Evolutionary conservation across 2,113 vertebrate species (phyloP).

Genomic region (Nestor notabilis): DNA sequence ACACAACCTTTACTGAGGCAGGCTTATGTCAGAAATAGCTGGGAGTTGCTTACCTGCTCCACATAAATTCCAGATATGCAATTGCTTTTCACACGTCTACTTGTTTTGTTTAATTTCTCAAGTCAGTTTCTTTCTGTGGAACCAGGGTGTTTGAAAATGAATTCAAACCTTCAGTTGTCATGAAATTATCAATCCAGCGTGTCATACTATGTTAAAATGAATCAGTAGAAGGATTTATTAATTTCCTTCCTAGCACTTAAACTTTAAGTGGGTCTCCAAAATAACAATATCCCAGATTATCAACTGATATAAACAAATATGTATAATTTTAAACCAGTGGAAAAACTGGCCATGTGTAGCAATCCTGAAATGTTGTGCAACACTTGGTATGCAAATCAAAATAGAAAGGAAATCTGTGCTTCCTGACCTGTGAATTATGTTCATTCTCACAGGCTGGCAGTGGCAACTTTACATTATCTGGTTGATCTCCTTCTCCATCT

Average conservation of each 20-base stretch:
- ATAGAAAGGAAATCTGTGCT: neutral
- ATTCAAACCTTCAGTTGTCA: neutral
- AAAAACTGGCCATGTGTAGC: neutral
- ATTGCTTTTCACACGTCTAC: neutral
- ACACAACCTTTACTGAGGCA: neutral
- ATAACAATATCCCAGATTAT: neutral
- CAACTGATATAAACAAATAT: neutral
- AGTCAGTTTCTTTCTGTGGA: neutral
- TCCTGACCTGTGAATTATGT: neutral
- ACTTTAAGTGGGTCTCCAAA: neutral
- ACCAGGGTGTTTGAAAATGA: neutral
- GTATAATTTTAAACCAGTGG: neutral
- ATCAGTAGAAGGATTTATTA: neutral
- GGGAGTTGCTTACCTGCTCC: neutral
- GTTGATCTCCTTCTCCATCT: neutral
- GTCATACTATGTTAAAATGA: neutral
- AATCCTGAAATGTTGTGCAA: neutral
- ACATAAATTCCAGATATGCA: neutral
- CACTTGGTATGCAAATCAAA: neutral
- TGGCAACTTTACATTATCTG: neutral
- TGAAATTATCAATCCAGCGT: neutral
- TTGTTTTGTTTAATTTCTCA: fast-evolving
- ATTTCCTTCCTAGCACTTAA: neutral
- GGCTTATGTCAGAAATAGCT: neutral
- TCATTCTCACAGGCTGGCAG: neutral